Evolutionary conservation across 2,888 invertebrate species (phyloP).

Genomic region (Ectemnius lituratus): DNA sequence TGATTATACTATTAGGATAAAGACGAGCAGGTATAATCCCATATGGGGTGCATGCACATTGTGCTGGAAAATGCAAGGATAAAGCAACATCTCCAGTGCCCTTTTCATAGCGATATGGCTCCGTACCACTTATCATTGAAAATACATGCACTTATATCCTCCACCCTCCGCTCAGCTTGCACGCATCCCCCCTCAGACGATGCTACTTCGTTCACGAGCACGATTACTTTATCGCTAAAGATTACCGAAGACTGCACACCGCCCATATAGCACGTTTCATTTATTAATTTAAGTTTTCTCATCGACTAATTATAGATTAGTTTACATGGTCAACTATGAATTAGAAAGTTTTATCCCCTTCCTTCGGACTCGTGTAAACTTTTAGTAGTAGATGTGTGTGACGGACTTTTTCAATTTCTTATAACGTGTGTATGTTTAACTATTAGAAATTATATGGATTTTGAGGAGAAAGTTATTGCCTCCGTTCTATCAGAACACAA

Average conservation of each 20-base stretch:
- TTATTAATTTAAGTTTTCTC: constrained; percentile 42
- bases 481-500: constrained; percentile 43
- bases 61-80: constrained; percentile 24
- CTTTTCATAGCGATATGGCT: background rate
- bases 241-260: constrained; percentile 49
- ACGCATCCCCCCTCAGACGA: constrained; percentile 37
- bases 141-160: constrained; percentile 26
- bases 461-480: constrained; percentile 34
- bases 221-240: constrained; percentile 42
- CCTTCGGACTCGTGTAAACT: constrained; percentile 14
- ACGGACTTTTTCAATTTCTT: constrained; percentile 28
- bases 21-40: constrained; percentile 10
- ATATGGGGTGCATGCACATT: constrained; percentile 37
- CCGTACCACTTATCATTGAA: too few species aligned
- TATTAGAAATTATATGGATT: constrained; percentile 36
- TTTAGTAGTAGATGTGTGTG: constrained; percentile 35
- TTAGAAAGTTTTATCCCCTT: constrained; percentile 21
- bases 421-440: constrained; percentile 53
- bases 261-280: constrained; percentile 47
- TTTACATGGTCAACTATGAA: constrained; percentile 23
- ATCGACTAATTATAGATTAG: constrained; percentile 34
- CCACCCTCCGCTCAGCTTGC: constrained; percentile 30
- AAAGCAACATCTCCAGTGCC: constrained; percentile 14
- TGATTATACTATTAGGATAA: constrained; percentile 27
- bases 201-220: constrained; percentile 47